A percentile compares a stretch with the other conserved stretches of the same genome.
These are phyloP conservation scores for Streptopelia turtur DNA, from an alignment of 2,797 vertebrate genomes.

Conservation along the genomic window DNA sequence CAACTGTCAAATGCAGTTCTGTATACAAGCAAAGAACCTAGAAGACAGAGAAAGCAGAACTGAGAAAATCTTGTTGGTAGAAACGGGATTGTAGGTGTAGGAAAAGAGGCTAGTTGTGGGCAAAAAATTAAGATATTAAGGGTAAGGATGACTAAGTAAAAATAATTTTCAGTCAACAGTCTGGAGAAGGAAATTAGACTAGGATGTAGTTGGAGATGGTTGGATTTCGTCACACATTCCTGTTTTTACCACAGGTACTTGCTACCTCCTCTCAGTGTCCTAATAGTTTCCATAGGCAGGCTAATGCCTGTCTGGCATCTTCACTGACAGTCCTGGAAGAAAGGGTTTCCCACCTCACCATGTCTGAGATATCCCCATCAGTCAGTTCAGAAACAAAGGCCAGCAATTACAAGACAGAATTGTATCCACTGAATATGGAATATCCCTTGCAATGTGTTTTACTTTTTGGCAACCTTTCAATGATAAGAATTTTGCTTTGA, in stretches of 20 bases:
- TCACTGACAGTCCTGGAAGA: neutral
- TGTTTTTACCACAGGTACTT: neutral
- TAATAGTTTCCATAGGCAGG: neutral
- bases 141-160: neutral
- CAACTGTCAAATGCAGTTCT: neutral
- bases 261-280: neutral
- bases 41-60: neutral
- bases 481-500: neutral
- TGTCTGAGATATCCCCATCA: neutral
- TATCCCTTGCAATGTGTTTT: neutral
- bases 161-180: neutral
- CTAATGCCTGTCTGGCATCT: neutral
- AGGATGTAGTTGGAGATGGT: neutral
- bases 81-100: neutral
- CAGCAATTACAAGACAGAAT: neutral
- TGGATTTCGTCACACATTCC: neutral
- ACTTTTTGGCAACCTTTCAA: neutral
- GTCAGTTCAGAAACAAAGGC: neutral
- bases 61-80: neutral
- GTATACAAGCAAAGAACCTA: neutral
- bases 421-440: neutral
- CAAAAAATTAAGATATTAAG: neutral
- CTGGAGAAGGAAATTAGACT: neutral
- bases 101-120: neutral
- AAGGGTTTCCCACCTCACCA: neutral